These are phyloP conservation scores for Girardia tigrina DNA, from an alignment of 2,888 invertebrate species.

Conservation along the genomic window DNA sequence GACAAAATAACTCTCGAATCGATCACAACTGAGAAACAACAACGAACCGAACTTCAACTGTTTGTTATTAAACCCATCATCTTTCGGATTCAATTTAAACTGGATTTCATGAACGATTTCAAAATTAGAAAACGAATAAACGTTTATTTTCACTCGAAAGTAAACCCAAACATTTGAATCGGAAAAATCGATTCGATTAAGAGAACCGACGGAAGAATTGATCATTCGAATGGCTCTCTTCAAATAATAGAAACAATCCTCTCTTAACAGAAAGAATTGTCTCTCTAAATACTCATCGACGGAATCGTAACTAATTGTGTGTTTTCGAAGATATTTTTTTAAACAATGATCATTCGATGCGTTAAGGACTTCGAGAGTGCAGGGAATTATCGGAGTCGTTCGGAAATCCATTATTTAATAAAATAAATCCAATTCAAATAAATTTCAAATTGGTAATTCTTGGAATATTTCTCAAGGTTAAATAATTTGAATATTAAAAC, in stretches of 20 bases:
- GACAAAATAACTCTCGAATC: not conserved
- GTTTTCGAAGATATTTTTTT: not conserved
- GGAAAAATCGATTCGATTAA: not conserved
- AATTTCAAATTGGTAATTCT: too few species aligned
- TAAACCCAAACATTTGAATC: not conserved
- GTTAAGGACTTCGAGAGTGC: too few species aligned
- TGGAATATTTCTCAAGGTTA: too few species aligned
- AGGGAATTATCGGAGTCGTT: too few species aligned
- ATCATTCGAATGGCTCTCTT: not conserved
- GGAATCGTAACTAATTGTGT: not conserved
- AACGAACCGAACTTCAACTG: not conserved
- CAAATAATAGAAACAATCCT: not conserved
- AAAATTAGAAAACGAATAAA: not conserved
- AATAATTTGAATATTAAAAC: too few species aligned
- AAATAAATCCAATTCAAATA: too few species aligned
- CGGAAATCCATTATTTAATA: too few species aligned
- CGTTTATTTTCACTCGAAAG: not conserved
- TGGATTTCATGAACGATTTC: not conserved
- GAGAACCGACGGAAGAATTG: not conserved
- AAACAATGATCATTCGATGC: too few species aligned
- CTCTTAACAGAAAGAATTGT: not conserved
- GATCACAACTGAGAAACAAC: not conserved
- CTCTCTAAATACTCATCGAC: not conserved
- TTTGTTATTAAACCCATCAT: not conserved
- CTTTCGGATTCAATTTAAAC: not conserved